Percentiles rank a stretch among this genome's conserved stretches.
Conservation (phyloP, 2,113 vertebrate species). For the Percina caprodes region DNA sequence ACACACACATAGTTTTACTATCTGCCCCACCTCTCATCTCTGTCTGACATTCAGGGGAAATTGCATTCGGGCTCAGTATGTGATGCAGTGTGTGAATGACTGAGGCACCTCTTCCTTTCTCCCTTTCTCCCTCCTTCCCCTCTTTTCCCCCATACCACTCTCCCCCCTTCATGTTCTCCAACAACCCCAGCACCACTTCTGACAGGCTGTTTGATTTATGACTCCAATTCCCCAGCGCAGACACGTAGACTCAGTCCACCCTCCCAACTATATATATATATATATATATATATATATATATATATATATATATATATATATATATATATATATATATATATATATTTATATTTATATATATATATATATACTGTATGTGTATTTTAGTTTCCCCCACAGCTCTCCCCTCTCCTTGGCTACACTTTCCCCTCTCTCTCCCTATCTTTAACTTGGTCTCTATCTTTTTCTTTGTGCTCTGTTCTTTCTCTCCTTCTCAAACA, state of each 20-base stretch:
- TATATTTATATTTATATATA: too few relatives aligned
- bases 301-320: too few relatives aligned
- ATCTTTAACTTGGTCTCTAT: conserved; percentile 56
- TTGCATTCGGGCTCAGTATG: conserved; percentile 81
- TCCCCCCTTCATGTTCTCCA: conserved; percentile 70
- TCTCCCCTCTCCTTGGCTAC: conserved; percentile 47
- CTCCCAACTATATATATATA: conserved; percentile 80
- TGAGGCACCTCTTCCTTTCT: conserved; percentile 58
- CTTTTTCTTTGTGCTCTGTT: conserved; percentile 44
- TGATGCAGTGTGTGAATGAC: conserved; percentile 74
- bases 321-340: too few relatives aligned
- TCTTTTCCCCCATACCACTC: conserved; percentile 10
- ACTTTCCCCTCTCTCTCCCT: conserved; percentile 46
- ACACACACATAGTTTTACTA: conserved; percentile 67
- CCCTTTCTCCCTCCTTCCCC: conserved; percentile 51
- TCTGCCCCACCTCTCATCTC: conserved; percentile 80
- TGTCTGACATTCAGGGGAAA: conserved; percentile 84
- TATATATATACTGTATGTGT: conserved; percentile 51
- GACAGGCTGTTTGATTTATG: conserved; percentile 87
- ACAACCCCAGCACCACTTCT: conserved; percentile 72
- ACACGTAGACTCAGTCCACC: conserved; percentile 78
- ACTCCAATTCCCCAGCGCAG: conserved; percentile 84
- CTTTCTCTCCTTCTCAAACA: conserved; percentile 6
- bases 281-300: too few relatives aligned
- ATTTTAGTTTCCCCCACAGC: conserved; percentile 72